Conservation (phyloP, 2,113 vertebrate species). For the Cathartes aura region DNA sequence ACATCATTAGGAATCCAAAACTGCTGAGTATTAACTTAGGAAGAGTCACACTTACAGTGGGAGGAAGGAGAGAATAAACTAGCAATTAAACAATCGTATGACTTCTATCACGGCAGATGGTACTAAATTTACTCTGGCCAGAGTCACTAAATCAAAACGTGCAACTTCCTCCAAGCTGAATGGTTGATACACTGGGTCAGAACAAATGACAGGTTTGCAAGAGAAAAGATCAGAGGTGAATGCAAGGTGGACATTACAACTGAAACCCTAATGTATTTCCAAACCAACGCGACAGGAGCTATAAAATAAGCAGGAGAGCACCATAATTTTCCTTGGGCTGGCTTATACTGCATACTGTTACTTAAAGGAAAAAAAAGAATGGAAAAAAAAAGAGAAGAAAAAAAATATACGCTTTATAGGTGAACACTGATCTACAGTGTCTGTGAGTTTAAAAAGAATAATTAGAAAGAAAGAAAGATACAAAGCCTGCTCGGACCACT, state of each 20-base stretch:
- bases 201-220: not conserved
- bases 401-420: not conserved
- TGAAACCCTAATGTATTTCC: not conserved
- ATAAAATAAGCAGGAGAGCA: not conserved
- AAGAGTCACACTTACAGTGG: not conserved
- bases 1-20: not conserved
- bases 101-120: not conserved
- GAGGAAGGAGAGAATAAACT: not conserved
- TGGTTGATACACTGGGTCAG: not conserved
- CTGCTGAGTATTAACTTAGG: not conserved
- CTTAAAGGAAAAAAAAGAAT: not conserved
- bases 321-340: not conserved
- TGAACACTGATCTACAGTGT: not conserved
- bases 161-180: not conserved
- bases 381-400: accelerated
- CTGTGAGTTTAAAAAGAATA: not conserved
- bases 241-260: not conserved
- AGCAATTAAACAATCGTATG: not conserved
- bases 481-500: not conserved
- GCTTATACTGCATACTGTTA: not conserved
- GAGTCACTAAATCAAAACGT: conserved; percentile 24
- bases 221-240: conserved; percentile 7
- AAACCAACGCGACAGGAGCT: not conserved
- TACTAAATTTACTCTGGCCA: not conserved
- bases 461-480: not conserved